Percentiles rank a stretch among this genome's conserved stretches.
These are phyloP conservation scores for Trissolcus brochymenae DNA, from an alignment of 2,888 invertebrate species.

Conservation along the genomic window DNA sequence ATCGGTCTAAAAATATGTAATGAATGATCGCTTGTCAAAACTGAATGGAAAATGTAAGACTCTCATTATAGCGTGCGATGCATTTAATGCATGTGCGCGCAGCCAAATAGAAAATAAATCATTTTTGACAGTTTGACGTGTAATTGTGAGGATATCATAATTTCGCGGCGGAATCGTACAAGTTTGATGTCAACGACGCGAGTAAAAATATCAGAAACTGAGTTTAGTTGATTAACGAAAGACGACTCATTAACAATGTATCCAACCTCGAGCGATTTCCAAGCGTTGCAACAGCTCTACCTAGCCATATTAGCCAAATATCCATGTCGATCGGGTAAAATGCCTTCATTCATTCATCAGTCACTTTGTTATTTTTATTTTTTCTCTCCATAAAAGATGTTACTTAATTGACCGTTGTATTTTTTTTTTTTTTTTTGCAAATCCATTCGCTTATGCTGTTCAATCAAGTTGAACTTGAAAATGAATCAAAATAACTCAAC, in stretches of 20 bases:
- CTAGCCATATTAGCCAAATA: constrained; percentile 43
- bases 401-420: no score
- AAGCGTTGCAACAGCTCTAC: constrained; percentile 36
- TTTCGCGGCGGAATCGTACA: constrained; percentile 47
- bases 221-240: constrained; percentile 55
- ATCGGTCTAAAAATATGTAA: constrained; percentile 51
- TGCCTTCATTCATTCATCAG: constrained; percentile 53
- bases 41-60: constrained; percentile 57
- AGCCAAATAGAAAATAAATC: constrained; percentile 58
- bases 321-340: constrained; percentile 52
- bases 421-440: no score
- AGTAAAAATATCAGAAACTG: constrained; percentile 52
- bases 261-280: constrained; percentile 46
- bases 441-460: neutral
- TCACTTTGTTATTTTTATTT: constrained; percentile 18
- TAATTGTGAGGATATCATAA: constrained; percentile 57
- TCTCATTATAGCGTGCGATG: constrained; percentile 54
- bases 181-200: constrained; percentile 55
- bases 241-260: constrained; percentile 55
- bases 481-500: constrained; percentile 1
- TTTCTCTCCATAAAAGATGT: no score
- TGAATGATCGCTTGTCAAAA: constrained; percentile 57
- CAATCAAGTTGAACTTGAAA: neutral
- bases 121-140: constrained; percentile 57
- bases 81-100: constrained; percentile 52